Conservation (phyloP, 2,113 vertebrate genomes). For the Columba janthina region DNA sequence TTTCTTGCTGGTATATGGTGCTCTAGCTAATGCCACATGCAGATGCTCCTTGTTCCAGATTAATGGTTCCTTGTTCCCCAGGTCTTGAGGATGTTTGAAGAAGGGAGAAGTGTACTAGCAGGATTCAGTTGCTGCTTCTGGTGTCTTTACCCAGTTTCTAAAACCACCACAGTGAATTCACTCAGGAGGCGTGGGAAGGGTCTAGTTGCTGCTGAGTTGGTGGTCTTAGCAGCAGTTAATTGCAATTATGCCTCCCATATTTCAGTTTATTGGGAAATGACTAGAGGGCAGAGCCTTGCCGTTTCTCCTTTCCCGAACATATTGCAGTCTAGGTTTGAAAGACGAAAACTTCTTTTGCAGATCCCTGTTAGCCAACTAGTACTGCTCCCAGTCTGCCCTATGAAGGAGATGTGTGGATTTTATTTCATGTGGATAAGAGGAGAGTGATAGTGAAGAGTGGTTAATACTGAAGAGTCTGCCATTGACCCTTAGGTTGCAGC, state of each 20-base stretch:
- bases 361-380: neutral
- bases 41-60: neutral
- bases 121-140: neutral
- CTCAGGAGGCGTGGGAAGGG: neutral
- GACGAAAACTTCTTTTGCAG: neutral
- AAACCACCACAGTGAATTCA: neutral
- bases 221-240: neutral
- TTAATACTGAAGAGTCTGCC: neutral
- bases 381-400: neutral
- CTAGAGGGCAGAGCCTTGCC: neutral
- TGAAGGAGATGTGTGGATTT: neutral
- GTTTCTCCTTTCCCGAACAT: neutral
- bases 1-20: neutral
- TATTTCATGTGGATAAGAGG: neutral
- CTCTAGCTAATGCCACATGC: neutral
- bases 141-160: neutral
- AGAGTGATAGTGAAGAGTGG: neutral
- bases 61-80: neutral
- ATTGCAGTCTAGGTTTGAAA: neutral
- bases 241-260: neutral
- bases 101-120: neutral
- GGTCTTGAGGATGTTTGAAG: neutral
- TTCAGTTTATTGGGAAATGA: neutral
- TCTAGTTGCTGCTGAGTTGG: neutral
- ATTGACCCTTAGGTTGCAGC: neutral